Evolutionary conservation across 1,140 invertebrate genomes (phyloP).

Genomic region (Drosophila murphyi): DNA sequence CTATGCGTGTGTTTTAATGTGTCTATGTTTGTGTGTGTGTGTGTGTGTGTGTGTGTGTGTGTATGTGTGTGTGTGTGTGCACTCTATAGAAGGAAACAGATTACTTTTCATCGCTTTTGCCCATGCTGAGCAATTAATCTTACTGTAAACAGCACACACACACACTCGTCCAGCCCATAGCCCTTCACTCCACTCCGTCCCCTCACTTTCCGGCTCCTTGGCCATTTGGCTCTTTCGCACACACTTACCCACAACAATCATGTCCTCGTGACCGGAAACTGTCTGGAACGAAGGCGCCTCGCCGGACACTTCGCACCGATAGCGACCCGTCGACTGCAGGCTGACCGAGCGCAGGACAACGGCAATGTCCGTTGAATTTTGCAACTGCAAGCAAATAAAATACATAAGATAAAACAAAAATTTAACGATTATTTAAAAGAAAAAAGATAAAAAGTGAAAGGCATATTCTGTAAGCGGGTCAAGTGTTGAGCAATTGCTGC

Average conservation of each 20-base stretch:
- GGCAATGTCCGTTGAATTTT: conserved; percentile 88
- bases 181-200: not conserved
- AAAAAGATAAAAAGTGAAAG: conserved; percentile 16
- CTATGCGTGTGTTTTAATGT: too few species aligned
- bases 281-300: conserved; percentile 91
- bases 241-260: conserved; percentile 90
- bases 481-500: not conserved
- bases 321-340: conserved; percentile 89
- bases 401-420: conserved; percentile 17
- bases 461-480: not conserved
- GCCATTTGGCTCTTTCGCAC: conserved; percentile 16
- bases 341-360: conserved; percentile 89
- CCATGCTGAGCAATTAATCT: conserved; percentile 74
- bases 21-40: not conserved
- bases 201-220: not conserved
- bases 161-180: not conserved
- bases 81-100: conserved; percentile 54
- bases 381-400: conserved; percentile 86
- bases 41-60: conserved; percentile 23
- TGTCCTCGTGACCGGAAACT: conserved; percentile 90
- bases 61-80: conserved; percentile 19
- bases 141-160: conserved; percentile 24
- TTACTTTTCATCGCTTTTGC: conserved; percentile 79
- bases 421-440: conserved; percentile 1
- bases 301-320: conserved; percentile 92